A percentile compares a stretch with the other conserved stretches of the same genome.
phyloP scores from a whole-genome alignment of 2,797 vertebrate species.

The Masticophis lateralis region DNA sequence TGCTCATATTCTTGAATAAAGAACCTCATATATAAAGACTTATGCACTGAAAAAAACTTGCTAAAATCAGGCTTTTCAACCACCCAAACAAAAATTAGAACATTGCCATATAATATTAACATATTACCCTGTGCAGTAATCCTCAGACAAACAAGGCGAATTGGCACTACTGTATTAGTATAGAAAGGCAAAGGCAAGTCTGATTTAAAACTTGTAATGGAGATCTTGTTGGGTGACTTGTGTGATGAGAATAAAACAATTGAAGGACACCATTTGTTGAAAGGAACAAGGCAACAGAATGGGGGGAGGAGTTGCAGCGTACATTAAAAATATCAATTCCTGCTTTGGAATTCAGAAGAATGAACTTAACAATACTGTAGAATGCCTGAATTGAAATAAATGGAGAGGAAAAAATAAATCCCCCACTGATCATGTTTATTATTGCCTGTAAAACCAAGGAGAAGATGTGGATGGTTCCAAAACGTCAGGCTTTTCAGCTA shows the following conservation, averaged over 20 bases:
- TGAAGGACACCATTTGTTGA: neutral
- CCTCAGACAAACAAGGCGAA: neutral
- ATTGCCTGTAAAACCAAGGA: neutral
- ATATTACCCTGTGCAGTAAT: neutral
- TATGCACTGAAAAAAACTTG: neutral
- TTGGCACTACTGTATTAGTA: neutral
- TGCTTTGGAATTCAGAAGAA: neutral
- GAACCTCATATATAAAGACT: neutral
- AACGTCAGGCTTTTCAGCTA: neutral
- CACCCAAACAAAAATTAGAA: neutral
- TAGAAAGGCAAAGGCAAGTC: neutral
- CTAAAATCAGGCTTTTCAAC: neutral
- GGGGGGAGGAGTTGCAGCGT: neutral
- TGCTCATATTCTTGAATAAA: neutral
- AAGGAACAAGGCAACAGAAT: neutral
- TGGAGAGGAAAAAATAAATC: neutral
- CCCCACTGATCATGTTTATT: neutral
- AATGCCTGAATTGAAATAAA: neutral
- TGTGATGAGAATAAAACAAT: neutral
- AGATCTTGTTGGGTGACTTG: neutral
- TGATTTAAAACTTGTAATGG: neutral
- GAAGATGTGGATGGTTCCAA: neutral
- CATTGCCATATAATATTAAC: neutral
- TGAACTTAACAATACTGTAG: neutral
- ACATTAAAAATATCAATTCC: neutral